Base-by-base conservation (phyloP, 2,797 vertebrate genomes). In the Poliocrania exsul region DNA sequence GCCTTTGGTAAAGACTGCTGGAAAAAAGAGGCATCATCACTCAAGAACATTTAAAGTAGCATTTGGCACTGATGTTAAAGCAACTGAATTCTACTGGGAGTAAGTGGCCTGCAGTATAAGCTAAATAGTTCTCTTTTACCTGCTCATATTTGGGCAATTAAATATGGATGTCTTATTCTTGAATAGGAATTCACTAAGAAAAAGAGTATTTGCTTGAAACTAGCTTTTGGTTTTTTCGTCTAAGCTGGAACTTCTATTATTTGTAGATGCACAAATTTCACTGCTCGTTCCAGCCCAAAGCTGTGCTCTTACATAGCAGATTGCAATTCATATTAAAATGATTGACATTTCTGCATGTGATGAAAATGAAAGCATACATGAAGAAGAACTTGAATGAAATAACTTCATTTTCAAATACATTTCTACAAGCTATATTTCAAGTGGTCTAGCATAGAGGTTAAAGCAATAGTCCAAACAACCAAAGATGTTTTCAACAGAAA, bases 361-460 rank as follows among this genome's bases (percentile, higher is more conserved):
- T 74, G 35, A 28, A 69, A 9, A 31, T 29, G 10, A 24, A 75
- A 74, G 12, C 26, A 3, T 37, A 31, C 13, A 13, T 14, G 4
- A 79, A 58, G 9, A 86, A 61, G 7, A 84, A 20, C 4, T 21
- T 54, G 33, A 81, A 16, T 46, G 3, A 78, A 78, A 81, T 35
- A 71, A 1, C 8, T 92, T 44, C 2, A 26, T 56, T 84, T 94
- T 84, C 14, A 72, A 60, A 70, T 37, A 3, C 4, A 37, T 40
- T 90, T 70, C 33, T 58, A 26, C 31, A 65, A 14, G n/a, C 26
- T 26, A 21, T n/a, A n/a, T 75, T 90, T 84, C 46, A 67, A 81
- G 24, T 0, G 1, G 38, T 42, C 13, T 37, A 24, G 9, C 18
- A 35, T 2, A 65, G 9, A 28, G 3, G 10, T 25, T 51, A 50